Conservation (phyloP, 2,888 invertebrate genomes). For the Dione juno region DNA sequence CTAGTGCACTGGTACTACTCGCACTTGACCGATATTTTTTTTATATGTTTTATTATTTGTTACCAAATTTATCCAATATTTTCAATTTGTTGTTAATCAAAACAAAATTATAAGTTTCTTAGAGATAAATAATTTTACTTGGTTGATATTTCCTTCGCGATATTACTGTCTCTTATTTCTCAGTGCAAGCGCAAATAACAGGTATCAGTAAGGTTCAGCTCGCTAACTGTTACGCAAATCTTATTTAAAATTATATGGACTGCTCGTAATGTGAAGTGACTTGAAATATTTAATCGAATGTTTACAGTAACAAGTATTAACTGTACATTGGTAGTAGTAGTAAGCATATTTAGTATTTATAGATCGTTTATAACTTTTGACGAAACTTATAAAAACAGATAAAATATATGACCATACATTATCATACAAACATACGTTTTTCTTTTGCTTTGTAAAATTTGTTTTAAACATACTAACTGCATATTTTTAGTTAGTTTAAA, state of each 20-base stretch:
- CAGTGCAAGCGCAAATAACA: conserved; percentile 27
- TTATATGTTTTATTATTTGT: too few relatives aligned
- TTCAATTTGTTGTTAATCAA: too few relatives aligned
- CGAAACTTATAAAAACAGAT: too few relatives aligned
- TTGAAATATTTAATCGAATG: conserved; percentile 53
- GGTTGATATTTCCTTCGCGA: conserved; percentile 11
- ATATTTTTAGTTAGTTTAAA: too few relatives aligned
- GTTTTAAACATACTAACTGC: too few relatives aligned
- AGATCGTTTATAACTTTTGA: conserved; percentile 42
- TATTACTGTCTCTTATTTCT: conserved; percentile 25
- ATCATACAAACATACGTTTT: too few relatives aligned
- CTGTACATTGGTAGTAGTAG: conserved; percentile 39
- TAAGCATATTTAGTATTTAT: conserved; percentile 49
- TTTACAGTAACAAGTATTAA: conserved; percentile 51
- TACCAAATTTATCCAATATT: too few relatives aligned
- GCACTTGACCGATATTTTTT: background rate
- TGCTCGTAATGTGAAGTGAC: conserved; percentile 50
- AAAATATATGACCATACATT: too few relatives aligned
- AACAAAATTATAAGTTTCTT: background rate
- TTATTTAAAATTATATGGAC: conserved; percentile 50
- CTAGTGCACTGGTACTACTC: too few relatives aligned
- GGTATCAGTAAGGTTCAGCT: conserved; percentile 38
- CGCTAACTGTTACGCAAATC: conserved; percentile 53
- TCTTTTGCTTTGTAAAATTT: too few relatives aligned
- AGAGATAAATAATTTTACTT: background rate